A percentile compares a stretch with the other conserved stretches of the same genome.
Conservation (phyloP, 2,113 vertebrate species). For the Otolemur garnettii region DNA sequence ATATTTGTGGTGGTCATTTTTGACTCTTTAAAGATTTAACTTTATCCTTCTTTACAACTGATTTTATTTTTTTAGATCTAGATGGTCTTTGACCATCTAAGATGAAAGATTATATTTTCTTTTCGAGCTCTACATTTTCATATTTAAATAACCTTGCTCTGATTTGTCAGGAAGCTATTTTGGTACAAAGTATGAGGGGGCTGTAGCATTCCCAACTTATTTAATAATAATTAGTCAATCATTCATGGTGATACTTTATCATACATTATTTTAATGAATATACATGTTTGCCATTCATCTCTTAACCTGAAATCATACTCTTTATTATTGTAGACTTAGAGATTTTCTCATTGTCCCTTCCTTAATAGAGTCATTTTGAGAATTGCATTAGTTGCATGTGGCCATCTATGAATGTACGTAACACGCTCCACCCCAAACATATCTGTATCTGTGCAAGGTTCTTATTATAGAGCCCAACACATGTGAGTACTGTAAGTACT, state of each 20-base stretch:
- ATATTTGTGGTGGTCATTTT: background rate
- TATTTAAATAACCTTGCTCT: background rate
- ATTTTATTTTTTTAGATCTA: background rate
- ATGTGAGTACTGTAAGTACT: background rate
- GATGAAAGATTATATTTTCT: background rate
- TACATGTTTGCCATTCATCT: background rate
- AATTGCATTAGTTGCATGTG: background rate
- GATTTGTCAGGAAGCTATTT: background rate
- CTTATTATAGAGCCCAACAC: background rate
- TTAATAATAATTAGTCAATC: background rate
- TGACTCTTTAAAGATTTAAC: slow-evolving; percentile 37
- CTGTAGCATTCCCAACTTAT: background rate
- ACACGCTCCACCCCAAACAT: background rate
- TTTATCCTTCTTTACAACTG: background rate
- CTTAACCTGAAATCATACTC: background rate
- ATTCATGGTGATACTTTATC: background rate
- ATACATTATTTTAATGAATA: background rate
- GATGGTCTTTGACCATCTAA: background rate
- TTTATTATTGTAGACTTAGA: background rate
- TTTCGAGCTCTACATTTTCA: background rate
- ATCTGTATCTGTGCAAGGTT: background rate
- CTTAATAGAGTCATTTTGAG: background rate
- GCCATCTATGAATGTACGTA: background rate
- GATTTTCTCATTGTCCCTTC: background rate
- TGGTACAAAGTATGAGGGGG: background rate